These are phyloP conservation scores for Pogonocherus hispidulus DNA, from an alignment of 2,888 invertebrate genomes.

Conservation along the genomic window DNA sequence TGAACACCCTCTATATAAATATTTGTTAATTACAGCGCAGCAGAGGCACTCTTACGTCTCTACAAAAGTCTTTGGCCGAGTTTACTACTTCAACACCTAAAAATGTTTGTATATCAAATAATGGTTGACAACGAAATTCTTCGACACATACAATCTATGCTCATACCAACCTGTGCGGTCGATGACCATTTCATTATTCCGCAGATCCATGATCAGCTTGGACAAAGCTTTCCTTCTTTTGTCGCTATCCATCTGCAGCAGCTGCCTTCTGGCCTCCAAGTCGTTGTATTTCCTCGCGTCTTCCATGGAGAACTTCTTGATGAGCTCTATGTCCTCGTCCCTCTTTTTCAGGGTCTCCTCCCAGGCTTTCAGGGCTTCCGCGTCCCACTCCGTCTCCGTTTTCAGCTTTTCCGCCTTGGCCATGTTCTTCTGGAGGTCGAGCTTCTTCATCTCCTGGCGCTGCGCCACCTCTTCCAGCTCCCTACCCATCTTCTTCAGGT, in stretches of 20 bases:
- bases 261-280: constrained; percentile 72
- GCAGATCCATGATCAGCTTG: not conserved
- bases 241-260: constrained; percentile 69
- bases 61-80: no score
- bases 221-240: constrained; percentile 64
- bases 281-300: constrained; percentile 79
- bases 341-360: constrained; percentile 78
- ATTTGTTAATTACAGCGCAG: no score
- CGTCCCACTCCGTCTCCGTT: constrained; percentile 78
- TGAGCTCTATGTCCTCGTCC: constrained; percentile 78
- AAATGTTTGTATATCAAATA: not conserved
- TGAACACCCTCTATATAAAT: no score
- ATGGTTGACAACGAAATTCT: not conserved
- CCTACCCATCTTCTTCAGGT: constrained; percentile 70
- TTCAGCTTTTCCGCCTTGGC: constrained; percentile 78
- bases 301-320: constrained; percentile 80
- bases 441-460: constrained; percentile 68
- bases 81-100: no score
- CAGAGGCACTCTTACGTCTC: no score
- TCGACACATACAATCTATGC: no score
- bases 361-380: constrained; percentile 79
- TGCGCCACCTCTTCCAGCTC: constrained; percentile 68
- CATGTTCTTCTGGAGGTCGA: constrained; percentile 71
- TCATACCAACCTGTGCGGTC: constrained; percentile 53
- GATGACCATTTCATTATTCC: constrained; percentile 67